Evolutionary conservation across 1,140 invertebrate genomes (phyloP).

Genomic region (Diorhabda carinulata): DNA sequence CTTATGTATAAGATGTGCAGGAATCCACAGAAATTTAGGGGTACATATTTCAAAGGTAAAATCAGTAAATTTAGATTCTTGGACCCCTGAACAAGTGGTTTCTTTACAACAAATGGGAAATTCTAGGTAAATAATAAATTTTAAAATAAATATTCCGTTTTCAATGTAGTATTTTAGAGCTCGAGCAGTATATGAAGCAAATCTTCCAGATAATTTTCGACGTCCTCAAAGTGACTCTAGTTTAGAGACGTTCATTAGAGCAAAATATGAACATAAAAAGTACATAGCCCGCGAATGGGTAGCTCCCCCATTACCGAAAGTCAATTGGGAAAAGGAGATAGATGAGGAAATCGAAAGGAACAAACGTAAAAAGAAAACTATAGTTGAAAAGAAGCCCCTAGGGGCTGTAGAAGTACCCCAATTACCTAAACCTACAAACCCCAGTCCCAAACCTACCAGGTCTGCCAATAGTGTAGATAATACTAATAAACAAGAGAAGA

Average conservation of each 20-base stretch:
- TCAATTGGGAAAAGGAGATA: conserved; percentile 80
- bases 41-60: conserved; percentile 98
- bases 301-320: conserved; percentile 76
- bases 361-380: conserved; percentile 69
- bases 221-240: conserved; percentile 91
- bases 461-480: conserved; percentile 49
- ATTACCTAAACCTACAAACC: conserved; percentile 57
- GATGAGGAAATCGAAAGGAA: conserved; percentile 81
- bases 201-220: conserved; percentile 87
- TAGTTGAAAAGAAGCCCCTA: conserved; percentile 50
- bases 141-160: not conserved
- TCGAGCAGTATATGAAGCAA: conserved; percentile 95
- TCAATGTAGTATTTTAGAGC: conserved; percentile 54
- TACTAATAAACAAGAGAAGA: conserved; percentile 20
- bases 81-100: conserved; percentile 97
- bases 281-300: conserved; percentile 97
- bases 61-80: conserved; percentile 95
- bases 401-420: conserved; percentile 53
- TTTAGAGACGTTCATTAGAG: conserved; percentile 90
- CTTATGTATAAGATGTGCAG: conserved; percentile 95
- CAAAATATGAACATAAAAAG: conserved; percentile 98
- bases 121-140: conserved; percentile 51
- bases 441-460: conserved; percentile 67
- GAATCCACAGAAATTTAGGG: conserved; percentile 95
- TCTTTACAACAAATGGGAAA: conserved; percentile 96